phyloP scores from a whole-genome alignment of 2,113 vertebrate species.

The Chaetops frenatus region DNA sequence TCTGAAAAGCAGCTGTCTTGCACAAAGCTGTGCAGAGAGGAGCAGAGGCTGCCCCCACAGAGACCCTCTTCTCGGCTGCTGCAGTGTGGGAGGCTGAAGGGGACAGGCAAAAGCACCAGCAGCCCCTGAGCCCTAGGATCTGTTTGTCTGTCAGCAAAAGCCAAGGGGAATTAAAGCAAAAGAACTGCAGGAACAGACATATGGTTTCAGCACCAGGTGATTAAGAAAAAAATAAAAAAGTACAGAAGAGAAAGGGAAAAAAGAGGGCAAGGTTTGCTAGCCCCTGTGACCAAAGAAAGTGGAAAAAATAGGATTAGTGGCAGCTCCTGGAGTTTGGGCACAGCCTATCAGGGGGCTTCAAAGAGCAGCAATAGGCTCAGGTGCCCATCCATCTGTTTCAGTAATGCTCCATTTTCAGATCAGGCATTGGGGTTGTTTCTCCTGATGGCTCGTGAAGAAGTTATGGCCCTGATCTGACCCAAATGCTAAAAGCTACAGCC shows the following conservation, averaged over 20 bases:
- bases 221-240: not conserved
- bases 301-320: not conserved
- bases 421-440: not conserved
- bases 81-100: not conserved
- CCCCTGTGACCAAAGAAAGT: not conserved
- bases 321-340: not conserved
- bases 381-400: not conserved
- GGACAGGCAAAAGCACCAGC: not conserved
- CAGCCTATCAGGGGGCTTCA: not conserved
- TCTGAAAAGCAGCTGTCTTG: not conserved
- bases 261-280: not conserved
- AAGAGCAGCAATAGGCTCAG: not conserved
- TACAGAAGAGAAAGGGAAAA: not conserved
- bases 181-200: not conserved
- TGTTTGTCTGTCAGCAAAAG: not conserved
- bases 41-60: not conserved
- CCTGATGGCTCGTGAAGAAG: not conserved
- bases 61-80: not conserved
- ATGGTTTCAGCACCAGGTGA: not conserved
- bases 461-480: not conserved
- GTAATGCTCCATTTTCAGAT: not conserved
- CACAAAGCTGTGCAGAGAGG: not conserved
- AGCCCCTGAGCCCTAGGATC: not conserved
- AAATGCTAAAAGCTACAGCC: not conserved
- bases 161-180: not conserved